Base-by-base conservation (phyloP, 2,113 vertebrate genomes). In the Planiliza haematocheilus region DNA sequence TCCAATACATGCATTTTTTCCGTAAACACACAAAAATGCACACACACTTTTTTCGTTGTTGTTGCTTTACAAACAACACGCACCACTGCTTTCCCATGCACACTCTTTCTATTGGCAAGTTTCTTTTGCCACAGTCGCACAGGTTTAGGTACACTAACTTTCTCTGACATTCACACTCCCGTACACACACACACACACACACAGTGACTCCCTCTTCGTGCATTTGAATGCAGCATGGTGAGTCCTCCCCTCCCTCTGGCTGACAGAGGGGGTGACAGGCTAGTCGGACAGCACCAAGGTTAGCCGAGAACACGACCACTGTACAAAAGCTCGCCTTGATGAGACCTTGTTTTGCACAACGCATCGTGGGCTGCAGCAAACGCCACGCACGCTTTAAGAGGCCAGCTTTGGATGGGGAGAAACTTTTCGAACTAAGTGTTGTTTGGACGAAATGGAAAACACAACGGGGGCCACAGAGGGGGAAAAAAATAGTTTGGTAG, bases 261-360 rank as follows among this genome's bases (percentile, higher is more conserved):
- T 85, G 81, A 85, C 79, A 67, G 77, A 88, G 81, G 68, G 56
- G 67, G 58, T 88, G 86, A 89, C 82, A 79, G 86, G 71, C 86
- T 30, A 65, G 81, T 74, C 70, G 61, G 74, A 90, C 86, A 75
- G 83, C 69, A 74, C 74, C 86, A 88, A 92, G 90, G 87, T 92
- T 81, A 90, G 78, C 69, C 65, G 39, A 85, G 79, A 84, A 83
- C 85, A 88, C 72, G 74, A 67, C 55, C 79, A n/a, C 37, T 66
- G 55, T 39, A 83, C 81, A 78, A 85, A 87, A 79, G 50, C 58
- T n/a, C 17, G 70, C 73, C 75, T 68, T 77, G 77, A 88, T 84
- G 66, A 74, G 77, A 66, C 71, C 52, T 57, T 42, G 63, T 67
- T 89, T 57, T 48, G 52, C 53, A 62, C 67, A 45, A 52, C 21